Base-by-base conservation (phyloP, 30 jellyfish, hydroid and myxozoan genomes). In the Cassiopea xamachana region DNA sequence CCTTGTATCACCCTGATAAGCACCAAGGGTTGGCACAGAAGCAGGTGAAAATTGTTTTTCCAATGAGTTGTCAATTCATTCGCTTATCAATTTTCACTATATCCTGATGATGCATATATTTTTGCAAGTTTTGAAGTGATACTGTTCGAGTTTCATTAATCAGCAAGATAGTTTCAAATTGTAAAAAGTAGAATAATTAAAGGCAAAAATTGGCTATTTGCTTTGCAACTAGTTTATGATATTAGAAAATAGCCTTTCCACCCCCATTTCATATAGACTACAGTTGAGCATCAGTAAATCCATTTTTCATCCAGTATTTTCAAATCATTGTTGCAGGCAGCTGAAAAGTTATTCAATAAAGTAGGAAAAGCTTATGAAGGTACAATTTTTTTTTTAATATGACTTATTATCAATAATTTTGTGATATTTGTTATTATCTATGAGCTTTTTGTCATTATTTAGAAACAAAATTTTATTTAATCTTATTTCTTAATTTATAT, bases 331-430 rank as follows among this genome's bases (percentile, higher is more conserved):
- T 73, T 87, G 6, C 67, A 88, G 98, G 93, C 91, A 27, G 98
- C 98, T 16, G 98, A 80, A 76, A 64, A 69, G 17, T 49, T 90
- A 44, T 94, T 94, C 81, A 68, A 46, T 39, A 94, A 83, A 82
- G 92, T 94, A 69, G 98, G 94, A 61, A 90, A 94, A 81, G 98
- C 98, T 9, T 88, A 94, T 79, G 98, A 94, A 86, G 98, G 98
- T 90, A 73, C 39, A 27, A 27, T 27, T 27, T 27, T 27, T 27
- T 27, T 27, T 27, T 27, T 27, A 74, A 87, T 16, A 47, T 64
- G 15, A 14, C 8, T 64, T 7, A 55, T 3, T 7, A 0, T 5
- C 27, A 14, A 27, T 2, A 64, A 9, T 14, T 13, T 64, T 64
- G 8, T 64, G 27, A 64, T 9, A 5, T 64, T 27, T 64, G 15